Evolutionary conservation across 2,888 invertebrate species (phyloP).

Genomic region (Lymantria dispar): DNA sequence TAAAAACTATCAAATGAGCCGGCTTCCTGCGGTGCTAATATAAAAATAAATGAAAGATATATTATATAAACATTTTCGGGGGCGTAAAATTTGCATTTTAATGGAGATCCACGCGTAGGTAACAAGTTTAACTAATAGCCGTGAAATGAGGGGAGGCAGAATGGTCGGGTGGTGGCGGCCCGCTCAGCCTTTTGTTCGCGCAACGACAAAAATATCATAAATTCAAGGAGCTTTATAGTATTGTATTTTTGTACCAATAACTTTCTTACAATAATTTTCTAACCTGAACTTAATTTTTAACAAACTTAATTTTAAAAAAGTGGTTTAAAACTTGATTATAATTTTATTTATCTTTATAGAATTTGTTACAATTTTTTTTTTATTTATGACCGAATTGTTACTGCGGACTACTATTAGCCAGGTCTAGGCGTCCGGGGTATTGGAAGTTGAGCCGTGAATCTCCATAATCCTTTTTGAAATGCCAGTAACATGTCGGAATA

Average conservation of each 20-base stretch:
- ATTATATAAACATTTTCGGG: slow-evolving; percentile 72
- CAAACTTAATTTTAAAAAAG: no score
- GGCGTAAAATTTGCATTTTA: slow-evolving; percentile 79
- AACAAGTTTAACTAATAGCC: slow-evolving; percentile 79
- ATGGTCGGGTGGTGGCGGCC: slow-evolving; percentile 31
- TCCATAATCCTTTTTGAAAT: no score
- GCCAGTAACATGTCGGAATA: no score
- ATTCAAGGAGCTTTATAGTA: slow-evolving; percentile 27
- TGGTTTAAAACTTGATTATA: no score
- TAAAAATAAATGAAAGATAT: slow-evolving; percentile 62
- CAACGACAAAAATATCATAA: slow-evolving; percentile 31
- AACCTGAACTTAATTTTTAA: background rate
- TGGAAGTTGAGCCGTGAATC: no score
- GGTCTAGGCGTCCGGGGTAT: no score
- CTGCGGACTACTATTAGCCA: no score
- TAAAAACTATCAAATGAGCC: slow-evolving; percentile 25
- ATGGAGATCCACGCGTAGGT: slow-evolving; percentile 76
- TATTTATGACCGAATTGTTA: no score
- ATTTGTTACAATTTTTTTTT: no score
- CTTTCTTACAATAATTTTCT: background rate
- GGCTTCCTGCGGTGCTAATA: slow-evolving; percentile 29
- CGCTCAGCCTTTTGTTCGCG: slow-evolving; percentile 27
- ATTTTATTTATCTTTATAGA: no score
- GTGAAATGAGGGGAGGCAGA: slow-evolving; percentile 69
- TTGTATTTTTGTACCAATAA: background rate